Base-by-base conservation (phyloP, 37 sponge, comb jelly and placozoan genomes). In the Petrosia ficiformis region DNA sequence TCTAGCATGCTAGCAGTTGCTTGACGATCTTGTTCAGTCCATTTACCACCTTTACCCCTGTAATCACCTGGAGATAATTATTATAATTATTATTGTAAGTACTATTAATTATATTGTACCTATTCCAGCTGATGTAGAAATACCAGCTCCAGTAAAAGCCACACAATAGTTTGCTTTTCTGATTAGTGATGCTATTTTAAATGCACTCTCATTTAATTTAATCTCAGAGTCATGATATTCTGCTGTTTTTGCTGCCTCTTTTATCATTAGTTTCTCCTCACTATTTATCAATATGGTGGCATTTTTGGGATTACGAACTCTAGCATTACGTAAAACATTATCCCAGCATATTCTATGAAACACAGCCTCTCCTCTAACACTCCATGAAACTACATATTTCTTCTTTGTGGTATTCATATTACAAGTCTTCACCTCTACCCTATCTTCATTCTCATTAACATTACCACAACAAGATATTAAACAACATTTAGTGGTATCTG, bases 81-180 rank as follows among this genome's bases (percentile, higher is more conserved):
- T 19, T 19, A 48, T n/a, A n/a, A n/a, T n/a, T n/a, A n/a, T n/a
- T n/a, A n/a, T n/a, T n/a, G n/a, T n/a, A n/a, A n/a, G n/a, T n/a
- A n/a, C n/a, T n/a, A n/a, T n/a, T n/a, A n/a, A n/a, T n/a, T n/a
- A n/a, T n/a, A n/a, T n/a, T n/a, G n/a, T n/a, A 48, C 54, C 54
- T 65, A 88, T 88, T 0, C 89, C 89, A 48, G 89, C 89, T 6
- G 84, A 78, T 26, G 89, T 88, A 19, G 84, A 82, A 39, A 88
- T 82, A 16, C 89, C 89, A 5, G 89, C 89, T 39, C 89, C 89
- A 33, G 89, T 83, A 76, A 88, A 88, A 22, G 76, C 78, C 10
- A 82, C 40, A 44, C 89, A 88, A 42, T 82, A 66, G 0, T 31
- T 29, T 19, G 89, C 31, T 0, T 39, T 39, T 37, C 48, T 64